These are phyloP conservation scores for Protosalanx chinensis DNA, from an alignment of 2,797 vertebrate species.

Conservation along the genomic window DNA sequence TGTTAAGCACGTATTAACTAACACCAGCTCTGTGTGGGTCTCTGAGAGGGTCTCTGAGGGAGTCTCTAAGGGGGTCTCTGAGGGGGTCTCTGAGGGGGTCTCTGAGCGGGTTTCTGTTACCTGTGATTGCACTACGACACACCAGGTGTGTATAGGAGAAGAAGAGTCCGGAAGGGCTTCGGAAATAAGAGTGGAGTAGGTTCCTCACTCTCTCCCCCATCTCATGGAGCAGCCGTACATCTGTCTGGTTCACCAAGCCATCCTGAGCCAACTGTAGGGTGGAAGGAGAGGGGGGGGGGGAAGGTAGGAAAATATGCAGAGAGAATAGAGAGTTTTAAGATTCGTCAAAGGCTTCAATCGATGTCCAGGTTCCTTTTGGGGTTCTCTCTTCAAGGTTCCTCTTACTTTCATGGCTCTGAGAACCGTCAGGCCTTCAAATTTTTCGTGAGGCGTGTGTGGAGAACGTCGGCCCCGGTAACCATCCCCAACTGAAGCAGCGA, in stretches of 20 bases:
- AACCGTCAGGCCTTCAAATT: constrained; percentile 88
- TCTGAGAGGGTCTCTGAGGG: too few relatives aligned
- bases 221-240: constrained; percentile 81
- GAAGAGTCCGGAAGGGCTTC: constrained; percentile 80
- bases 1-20: background rate
- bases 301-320: background rate
- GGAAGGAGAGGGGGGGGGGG: too few relatives aligned
- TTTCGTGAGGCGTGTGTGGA: constrained; percentile 91
- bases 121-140: constrained; percentile 85
- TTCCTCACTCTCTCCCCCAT: constrained; percentile 80
- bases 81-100: too few relatives aligned
- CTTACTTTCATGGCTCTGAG: constrained; percentile 84
- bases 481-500: constrained; percentile 79
- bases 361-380: background rate
- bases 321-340: background rate
- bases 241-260: constrained; percentile 78
- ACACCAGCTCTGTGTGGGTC: background rate
- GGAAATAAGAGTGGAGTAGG: constrained; percentile 89
- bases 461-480: constrained; percentile 85
- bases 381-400: background rate
- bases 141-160: constrained; percentile 93
- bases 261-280: constrained; percentile 79
- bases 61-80: too few relatives aligned
- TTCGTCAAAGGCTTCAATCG: background rate
- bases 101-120: constrained; percentile 58